A percentile compares a stretch with the other conserved stretches of the same genome.
Conservation (phyloP, 1,140 invertebrate species). For the Leptinotarsa texana region DNA sequence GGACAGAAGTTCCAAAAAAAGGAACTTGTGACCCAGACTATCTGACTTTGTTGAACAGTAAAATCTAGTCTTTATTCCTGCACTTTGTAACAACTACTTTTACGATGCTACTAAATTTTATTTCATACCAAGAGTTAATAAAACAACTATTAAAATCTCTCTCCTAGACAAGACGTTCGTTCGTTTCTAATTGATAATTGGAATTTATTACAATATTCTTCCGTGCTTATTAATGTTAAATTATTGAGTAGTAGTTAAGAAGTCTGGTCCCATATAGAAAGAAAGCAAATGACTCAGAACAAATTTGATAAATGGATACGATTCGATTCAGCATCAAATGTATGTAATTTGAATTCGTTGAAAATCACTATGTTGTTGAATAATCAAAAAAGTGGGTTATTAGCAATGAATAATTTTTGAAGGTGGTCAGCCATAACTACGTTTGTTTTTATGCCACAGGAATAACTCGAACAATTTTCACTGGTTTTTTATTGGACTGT, state of each 20-base stretch:
- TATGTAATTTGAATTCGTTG: not conserved
- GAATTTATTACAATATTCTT: conserved; percentile 4
- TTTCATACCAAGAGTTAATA: not conserved
- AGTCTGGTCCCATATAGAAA: not conserved
- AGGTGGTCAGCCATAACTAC: too few relatives aligned
- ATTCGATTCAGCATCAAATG: not conserved
- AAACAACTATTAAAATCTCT: not conserved
- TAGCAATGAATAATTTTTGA: too few relatives aligned
- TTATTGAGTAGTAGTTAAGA: not conserved
- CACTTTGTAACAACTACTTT: conserved; percentile 6
- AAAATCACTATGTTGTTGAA: too few relatives aligned
- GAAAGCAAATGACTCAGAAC: not conserved
- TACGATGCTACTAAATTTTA: not conserved
- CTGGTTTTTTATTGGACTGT: too few relatives aligned
- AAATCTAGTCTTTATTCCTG: not conserved
- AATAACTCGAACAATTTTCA: too few relatives aligned
- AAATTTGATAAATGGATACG: conserved; percentile 4
- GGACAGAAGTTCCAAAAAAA: too few relatives aligned
- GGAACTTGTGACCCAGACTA: too few relatives aligned
- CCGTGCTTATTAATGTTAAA: not conserved
- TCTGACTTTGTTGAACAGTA: too few relatives aligned
- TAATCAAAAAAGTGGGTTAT: too few relatives aligned
- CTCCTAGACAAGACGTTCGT: not conserved
- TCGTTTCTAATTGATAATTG: conserved; percentile 4
- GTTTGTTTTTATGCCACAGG: too few relatives aligned